These are phyloP conservation scores for Drosophila anomalata DNA, from an alignment of 2,888 invertebrate genomes.

Conservation along the genomic window DNA sequence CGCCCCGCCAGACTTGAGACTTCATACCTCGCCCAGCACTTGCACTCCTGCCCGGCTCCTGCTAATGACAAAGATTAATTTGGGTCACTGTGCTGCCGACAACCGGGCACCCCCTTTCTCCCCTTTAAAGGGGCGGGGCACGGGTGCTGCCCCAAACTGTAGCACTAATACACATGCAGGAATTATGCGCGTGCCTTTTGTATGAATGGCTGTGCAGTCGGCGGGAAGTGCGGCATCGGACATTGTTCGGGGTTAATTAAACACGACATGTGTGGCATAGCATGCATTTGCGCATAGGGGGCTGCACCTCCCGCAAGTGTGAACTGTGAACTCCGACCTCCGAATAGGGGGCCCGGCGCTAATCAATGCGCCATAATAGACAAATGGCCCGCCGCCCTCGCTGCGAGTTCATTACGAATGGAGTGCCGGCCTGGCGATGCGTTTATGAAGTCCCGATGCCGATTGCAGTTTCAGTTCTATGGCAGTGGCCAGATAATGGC, in stretches of 20 bases:
- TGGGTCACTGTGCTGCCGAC: constrained; percentile 71
- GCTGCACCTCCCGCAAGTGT: constrained; percentile 61
- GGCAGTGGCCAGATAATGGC: constrained; percentile 19
- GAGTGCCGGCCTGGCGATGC: constrained; percentile 58
- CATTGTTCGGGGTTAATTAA: constrained; percentile 81
- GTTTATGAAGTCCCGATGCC: constrained; percentile 61
- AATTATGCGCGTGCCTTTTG: constrained; percentile 62
- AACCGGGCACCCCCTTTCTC: neutral
- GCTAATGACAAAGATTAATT: constrained; percentile 80
- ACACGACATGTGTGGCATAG: constrained; percentile 78
- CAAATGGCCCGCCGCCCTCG: constrained; percentile 57
- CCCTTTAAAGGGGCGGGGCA: neutral
- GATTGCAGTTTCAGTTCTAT: constrained; percentile 5
- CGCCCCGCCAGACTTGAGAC: constrained; percentile 38
- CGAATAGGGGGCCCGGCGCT: constrained; percentile 47
- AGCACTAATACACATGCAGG: constrained; percentile 1
- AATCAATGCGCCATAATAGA: constrained; percentile 76
- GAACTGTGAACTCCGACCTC: constrained; percentile 49
- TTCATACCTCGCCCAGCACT: constrained; percentile 52
- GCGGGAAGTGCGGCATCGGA: constrained; percentile 47
- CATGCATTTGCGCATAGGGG: constrained; percentile 57
- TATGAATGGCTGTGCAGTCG: constrained; percentile 36
- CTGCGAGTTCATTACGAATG: constrained; percentile 63
- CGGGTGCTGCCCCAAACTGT: constrained; percentile 20
- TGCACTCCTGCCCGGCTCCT: constrained; percentile 52